Evolutionary conservation across 2,113 vertebrate genomes (phyloP), one percentile per base, ranked within the genome.

Genomic region (Sinocyclocheilus anophthalmus): DNA sequence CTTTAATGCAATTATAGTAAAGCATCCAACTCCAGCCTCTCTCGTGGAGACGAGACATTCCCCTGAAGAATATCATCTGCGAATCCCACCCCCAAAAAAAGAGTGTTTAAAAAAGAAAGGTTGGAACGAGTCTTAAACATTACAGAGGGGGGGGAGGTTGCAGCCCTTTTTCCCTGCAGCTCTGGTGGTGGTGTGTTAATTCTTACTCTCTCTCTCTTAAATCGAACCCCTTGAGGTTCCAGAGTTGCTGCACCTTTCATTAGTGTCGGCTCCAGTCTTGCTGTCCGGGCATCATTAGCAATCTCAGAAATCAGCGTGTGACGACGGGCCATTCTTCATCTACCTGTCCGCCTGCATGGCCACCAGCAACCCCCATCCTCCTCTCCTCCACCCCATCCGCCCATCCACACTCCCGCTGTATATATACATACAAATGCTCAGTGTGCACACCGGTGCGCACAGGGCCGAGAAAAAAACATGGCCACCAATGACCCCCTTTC

Each of bases 271-370:
- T 90, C 89, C 88, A 90, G 88, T 86, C 80, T 87, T 91, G 88
- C 89, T 92, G 90, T 91, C 75, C 89, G 85, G 92, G 90, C 92
- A 93, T 93, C 92, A 92, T 94, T 94, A 94, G 90, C 91, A 89
- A 92, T 90, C 93, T 91, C 90, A 88, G 89, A 92, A 92, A 94
- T 92, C 91, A 90, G 87, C 82, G 87, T 76, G 87, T 87, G 89
- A 91, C 90, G 90, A 89, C 86, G 89, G 90, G 88, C 87, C 92
- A 93, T 93, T 93, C 92, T 93, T 94, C 92, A 93, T 93, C 91
- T 90, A 90, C 88, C 90, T 92, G 91, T 90, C 92, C 80, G 83
- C 84, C 89, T 86, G 80, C 75, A 85, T 48, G 65, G 88, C 84
- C 91, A 88, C 88, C 91, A 90, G 87, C 89, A 86, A 59, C 45